Percentiles rank a stretch among this genome's conserved stretches.
These are phyloP conservation scores for Zaprionus bogoriensis DNA, from an alignment of 2,888 invertebrate species.

Conservation along the genomic window DNA sequence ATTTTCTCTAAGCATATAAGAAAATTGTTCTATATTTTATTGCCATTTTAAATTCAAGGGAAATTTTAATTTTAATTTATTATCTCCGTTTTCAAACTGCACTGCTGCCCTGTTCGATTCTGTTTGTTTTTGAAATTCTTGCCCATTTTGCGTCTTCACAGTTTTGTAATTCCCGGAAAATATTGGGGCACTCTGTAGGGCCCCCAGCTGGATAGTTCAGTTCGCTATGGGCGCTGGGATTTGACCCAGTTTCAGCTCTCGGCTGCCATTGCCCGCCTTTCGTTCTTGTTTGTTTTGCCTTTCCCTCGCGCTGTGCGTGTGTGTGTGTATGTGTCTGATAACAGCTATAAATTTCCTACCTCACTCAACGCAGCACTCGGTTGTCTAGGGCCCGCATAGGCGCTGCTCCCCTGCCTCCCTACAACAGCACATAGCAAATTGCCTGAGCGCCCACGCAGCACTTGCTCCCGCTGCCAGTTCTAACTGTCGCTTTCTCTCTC, in stretches of 20 bases:
- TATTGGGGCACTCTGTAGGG: constrained; percentile 28
- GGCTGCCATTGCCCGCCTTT: constrained; percentile 40
- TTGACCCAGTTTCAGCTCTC: constrained; percentile 58
- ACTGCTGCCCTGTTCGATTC: too few species aligned
- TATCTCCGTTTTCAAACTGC: too few species aligned
- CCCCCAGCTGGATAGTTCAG: neutral
- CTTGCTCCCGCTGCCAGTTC: too few species aligned
- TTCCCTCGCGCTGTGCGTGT: constrained; percentile 7
- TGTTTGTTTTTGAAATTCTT: neutral
- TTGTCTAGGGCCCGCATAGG: constrained; percentile 61
- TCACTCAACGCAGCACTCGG: constrained; percentile 66
- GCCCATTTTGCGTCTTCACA: constrained; percentile 10
- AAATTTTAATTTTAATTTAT: too few species aligned
- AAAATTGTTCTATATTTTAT: too few species aligned
- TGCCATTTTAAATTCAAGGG: too few species aligned
- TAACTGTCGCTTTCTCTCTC: neutral
- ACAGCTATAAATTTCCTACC: constrained; percentile 72
- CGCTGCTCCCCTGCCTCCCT: too few species aligned
- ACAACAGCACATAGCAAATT: neutral
- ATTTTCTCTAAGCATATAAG: too few species aligned
- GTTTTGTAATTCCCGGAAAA: constrained; percentile 9
- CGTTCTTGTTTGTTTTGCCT: constrained; percentile 34
- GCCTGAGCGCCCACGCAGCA: constrained; percentile 25
- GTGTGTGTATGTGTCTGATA: constrained; percentile 41
- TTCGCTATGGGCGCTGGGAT: constrained; percentile 25